phyloP scores from a whole-genome alignment of 2,113 vertebrate species.

The Clupea harengus region DNA sequence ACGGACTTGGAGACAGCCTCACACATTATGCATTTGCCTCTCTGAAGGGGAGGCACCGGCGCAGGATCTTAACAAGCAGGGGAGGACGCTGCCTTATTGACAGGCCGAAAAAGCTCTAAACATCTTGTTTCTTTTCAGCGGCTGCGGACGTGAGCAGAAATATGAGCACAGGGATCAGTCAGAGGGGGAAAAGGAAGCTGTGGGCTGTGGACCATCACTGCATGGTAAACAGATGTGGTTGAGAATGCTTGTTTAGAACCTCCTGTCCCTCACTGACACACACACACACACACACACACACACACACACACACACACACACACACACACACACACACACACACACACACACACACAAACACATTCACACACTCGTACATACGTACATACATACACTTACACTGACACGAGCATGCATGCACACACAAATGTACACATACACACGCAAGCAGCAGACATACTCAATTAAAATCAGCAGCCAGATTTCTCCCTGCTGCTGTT shows the following conservation, averaged over 20 bases:
- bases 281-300: not conserved
- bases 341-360: not conserved
- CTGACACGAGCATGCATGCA: too few species aligned
- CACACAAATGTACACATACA: not conserved
- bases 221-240: not conserved
- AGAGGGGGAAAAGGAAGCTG: not conserved
- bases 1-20: not conserved
- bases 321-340: too few species aligned
- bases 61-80: constrained; percentile 23
- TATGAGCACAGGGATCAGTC: constrained; percentile 18
- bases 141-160: constrained; percentile 33
- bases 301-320: not conserved
- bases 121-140: constrained; percentile 28
- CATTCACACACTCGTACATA: not conserved
- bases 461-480: not conserved
- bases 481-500: constrained; percentile 22
- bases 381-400: not conserved
- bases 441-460: not conserved
- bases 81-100: constrained; percentile 26
- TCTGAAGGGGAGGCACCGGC: constrained; percentile 18
- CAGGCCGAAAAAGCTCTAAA: constrained; percentile 28
- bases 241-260: not conserved
- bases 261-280: not conserved
- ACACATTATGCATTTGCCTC: not conserved
- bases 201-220: not conserved